A percentile compares a stretch with the other conserved stretches of the same genome.
phyloP scores from a whole-genome alignment of 2,113 vertebrate species.

The Solea senegalensis region DNA sequence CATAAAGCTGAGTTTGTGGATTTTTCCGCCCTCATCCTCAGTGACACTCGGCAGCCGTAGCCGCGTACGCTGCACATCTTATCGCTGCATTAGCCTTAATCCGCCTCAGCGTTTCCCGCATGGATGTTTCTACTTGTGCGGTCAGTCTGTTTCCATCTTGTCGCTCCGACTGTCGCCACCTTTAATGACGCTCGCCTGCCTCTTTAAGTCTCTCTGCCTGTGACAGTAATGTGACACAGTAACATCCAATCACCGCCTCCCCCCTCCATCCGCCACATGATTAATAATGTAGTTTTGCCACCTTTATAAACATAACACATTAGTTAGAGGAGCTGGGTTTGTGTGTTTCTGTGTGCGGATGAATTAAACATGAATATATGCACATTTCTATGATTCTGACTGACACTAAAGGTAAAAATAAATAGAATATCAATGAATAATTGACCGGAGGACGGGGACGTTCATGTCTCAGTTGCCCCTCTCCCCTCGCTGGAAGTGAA shows the following conservation, averaged over 20 bases:
- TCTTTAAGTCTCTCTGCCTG: slow-evolving; percentile 72
- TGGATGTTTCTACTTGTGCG: slow-evolving; percentile 53
- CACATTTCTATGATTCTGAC: slow-evolving; percentile 73
- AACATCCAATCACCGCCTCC: slow-evolving; percentile 68
- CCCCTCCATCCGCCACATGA: slow-evolving; percentile 45
- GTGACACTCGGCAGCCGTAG: slow-evolving; percentile 21
- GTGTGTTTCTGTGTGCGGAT: slow-evolving; percentile 62
- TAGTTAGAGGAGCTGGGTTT: slow-evolving; percentile 72
- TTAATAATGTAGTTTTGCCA: slow-evolving; percentile 78
- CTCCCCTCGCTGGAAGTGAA: slow-evolving; percentile 44
- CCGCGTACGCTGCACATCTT: slow-evolving; percentile 17
- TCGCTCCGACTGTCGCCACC: slow-evolving; percentile 45
- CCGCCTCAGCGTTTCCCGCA: not conserved
- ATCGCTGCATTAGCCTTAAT: slow-evolving; percentile 37
- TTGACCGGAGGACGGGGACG: slow-evolving; percentile 71
- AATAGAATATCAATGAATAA: slow-evolving; percentile 83
- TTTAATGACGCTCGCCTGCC: slow-evolving; percentile 71
- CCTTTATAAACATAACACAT: slow-evolving; percentile 82
- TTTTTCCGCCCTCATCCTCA: slow-evolving; percentile 15
- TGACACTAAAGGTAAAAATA: slow-evolving; percentile 81
- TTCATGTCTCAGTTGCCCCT: slow-evolving; percentile 29
- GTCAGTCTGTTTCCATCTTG: slow-evolving; percentile 64
- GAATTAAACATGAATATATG: slow-evolving; percentile 81
- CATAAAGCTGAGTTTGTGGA: slow-evolving; percentile 5
- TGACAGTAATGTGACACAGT: slow-evolving; percentile 79